Evolutionary conservation across 2,113 vertebrate species (phyloP).

Genomic region (Chamaetylas fuelleborni): DNA sequence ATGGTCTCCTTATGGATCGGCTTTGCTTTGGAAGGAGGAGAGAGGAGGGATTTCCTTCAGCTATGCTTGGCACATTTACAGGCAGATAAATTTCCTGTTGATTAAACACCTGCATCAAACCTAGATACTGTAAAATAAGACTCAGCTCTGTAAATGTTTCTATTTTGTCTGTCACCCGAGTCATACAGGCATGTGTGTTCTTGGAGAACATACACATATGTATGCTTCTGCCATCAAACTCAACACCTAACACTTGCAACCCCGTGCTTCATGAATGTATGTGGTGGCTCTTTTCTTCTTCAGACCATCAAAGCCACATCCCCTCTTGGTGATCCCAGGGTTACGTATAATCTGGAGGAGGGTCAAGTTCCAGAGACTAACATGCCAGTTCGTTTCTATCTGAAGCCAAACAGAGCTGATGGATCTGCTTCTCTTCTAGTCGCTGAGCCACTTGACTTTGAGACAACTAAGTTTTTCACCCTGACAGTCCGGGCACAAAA

Average conservation of each 20-base stretch:
- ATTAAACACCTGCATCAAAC: neutral
- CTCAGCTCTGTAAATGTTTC: neutral
- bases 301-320: slow-evolving; percentile 88
- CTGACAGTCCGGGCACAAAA: slow-evolving; percentile 85
- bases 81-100: neutral
- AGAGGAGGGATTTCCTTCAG: neutral
- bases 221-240: neutral
- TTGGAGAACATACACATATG: neutral
- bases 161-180: neutral
- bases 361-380: slow-evolving; percentile 89
- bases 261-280: neutral
- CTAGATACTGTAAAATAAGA: neutral
- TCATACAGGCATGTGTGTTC: neutral
- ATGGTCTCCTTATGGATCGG: neutral
- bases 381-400: slow-evolving; percentile 88
- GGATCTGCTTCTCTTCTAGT: slow-evolving; percentile 86
- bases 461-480: slow-evolving; percentile 81
- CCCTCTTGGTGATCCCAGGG: slow-evolving; percentile 82
- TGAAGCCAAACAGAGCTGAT: slow-evolving; percentile 85
- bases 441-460: slow-evolving; percentile 87
- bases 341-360: slow-evolving; percentile 89
- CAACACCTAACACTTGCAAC: neutral
- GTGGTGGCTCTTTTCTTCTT: slow-evolving; percentile 39
- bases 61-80: neutral
- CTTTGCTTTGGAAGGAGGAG: neutral